Evolutionary conservation across 2,113 vertebrate genomes (phyloP).

Genomic region (Anolis sagrei): DNA sequence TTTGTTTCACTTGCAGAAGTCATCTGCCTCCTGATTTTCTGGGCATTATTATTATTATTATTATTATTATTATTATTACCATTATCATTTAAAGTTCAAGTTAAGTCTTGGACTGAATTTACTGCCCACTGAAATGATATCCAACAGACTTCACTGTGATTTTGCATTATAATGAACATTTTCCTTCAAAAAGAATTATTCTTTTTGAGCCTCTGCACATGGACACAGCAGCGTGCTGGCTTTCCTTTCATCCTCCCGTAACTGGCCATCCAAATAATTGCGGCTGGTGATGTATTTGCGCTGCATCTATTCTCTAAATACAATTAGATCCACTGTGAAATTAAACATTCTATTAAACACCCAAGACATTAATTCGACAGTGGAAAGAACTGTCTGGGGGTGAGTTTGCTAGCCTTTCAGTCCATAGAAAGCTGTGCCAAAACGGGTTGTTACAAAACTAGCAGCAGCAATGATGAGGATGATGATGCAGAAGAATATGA

Average conservation of each 20-base stretch:
- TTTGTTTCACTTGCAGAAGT: too few species aligned
- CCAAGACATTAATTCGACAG: neutral
- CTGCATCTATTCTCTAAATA: neutral
- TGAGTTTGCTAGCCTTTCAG: neutral
- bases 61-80: too few species aligned
- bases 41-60: too few species aligned
- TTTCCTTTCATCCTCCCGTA: neutral
- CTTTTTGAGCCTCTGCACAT: neutral
- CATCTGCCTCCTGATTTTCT: too few species aligned
- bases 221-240: neutral
- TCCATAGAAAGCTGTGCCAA: too few species aligned
- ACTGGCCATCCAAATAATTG: neutral
- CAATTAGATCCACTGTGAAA: neutral
- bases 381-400: neutral
- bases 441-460: neutral
- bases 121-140: neutral
- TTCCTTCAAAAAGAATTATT: neutral
- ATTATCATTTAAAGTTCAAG: too few species aligned
- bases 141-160: too few species aligned
- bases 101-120: neutral
- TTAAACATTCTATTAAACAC: slow-evolving; percentile 2
- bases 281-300: neutral
- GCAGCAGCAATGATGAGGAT: too few species aligned
- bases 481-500: neutral
- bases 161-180: neutral